Evolutionary conservation across 2,797 vertebrate genomes (phyloP).

Genomic region (Chrosomus eos): DNA sequence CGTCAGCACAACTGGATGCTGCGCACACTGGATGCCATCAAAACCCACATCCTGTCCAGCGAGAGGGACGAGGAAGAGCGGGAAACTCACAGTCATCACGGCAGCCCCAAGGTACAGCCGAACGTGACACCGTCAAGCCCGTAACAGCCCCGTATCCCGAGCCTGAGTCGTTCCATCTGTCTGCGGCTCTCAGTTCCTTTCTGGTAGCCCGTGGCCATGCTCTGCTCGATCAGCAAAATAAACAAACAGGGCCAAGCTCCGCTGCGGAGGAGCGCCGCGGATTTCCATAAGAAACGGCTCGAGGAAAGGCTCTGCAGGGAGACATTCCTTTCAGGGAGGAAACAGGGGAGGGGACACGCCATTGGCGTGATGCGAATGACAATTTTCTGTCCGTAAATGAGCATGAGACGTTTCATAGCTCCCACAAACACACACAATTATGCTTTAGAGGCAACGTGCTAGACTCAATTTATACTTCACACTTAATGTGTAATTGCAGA

Average conservation of each 20-base stretch:
- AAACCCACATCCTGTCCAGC: conserved; percentile 88
- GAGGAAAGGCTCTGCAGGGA: conserved; percentile 68
- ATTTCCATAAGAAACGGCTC: conserved; percentile 74
- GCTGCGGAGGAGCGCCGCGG: conserved; percentile 47
- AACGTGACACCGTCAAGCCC: conserved; percentile 57
- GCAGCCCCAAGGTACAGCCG: conserved; percentile 84
- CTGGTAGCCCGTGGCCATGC: conserved; percentile 75
- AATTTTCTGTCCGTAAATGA: conserved; percentile 80
- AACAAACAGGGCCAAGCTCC: conserved; percentile 71
- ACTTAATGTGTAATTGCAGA: conserved; percentile 66
- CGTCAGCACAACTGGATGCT: conserved; percentile 98
- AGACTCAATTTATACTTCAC: conserved; percentile 65
- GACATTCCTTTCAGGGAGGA: conserved; percentile 65
- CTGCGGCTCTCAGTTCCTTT: conserved; percentile 26
- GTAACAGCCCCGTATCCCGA: conserved; percentile 76
- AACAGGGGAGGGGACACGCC: conserved; percentile 49
- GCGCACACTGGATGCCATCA: conserved; percentile 89
- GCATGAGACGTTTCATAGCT: conserved; percentile 61
- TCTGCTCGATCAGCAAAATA: conserved; percentile 81
- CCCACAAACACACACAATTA: conserved; percentile 50
- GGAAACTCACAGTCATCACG: conserved; percentile 58
- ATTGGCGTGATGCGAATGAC: conserved; percentile 67
- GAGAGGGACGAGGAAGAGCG: conserved; percentile 79
- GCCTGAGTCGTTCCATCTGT: conserved; percentile 65
- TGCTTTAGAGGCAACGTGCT: conserved; percentile 47